Conservation (phyloP, 2,113 vertebrate species). For the Lepidothrix coronata region DNA sequence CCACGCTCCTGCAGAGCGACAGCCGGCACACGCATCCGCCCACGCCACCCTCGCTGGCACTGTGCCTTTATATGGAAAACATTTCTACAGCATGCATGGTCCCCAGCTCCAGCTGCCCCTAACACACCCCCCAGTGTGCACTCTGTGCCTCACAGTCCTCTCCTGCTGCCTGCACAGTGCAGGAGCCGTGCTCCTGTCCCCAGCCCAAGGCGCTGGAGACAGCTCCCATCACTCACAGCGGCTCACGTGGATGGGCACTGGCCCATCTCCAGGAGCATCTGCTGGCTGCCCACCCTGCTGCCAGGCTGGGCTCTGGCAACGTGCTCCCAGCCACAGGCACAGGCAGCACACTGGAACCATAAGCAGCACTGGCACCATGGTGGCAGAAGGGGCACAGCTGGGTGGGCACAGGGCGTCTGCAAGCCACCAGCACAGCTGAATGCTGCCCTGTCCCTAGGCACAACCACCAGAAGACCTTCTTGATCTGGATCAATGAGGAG, state of each 20-base stretch:
- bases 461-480: constrained; percentile 84
- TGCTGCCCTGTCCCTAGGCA: constrained; percentile 69
- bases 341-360: fast-evolving
- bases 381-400: background rate
- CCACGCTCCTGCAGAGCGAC: background rate
- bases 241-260: fast-evolving
- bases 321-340: fast-evolving
- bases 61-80: background rate
- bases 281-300: background rate
- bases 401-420: background rate
- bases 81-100: background rate
- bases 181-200: background rate
- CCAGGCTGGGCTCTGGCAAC: background rate
- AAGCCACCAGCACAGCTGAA: fast-evolving
- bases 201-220: background rate
- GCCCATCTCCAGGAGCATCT: background rate
- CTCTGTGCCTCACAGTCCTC: background rate
- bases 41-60: fast-evolving
- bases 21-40: background rate
- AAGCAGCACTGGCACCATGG: background rate
- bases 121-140: background rate
- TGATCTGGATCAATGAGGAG: constrained; percentile 86
- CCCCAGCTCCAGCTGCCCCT: background rate
- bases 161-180: fast-evolving
- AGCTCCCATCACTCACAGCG: fast-evolving